These are phyloP conservation scores for Motacilla alba DNA, from an alignment of 2,113 vertebrate species.

Conservation along the genomic window DNA sequence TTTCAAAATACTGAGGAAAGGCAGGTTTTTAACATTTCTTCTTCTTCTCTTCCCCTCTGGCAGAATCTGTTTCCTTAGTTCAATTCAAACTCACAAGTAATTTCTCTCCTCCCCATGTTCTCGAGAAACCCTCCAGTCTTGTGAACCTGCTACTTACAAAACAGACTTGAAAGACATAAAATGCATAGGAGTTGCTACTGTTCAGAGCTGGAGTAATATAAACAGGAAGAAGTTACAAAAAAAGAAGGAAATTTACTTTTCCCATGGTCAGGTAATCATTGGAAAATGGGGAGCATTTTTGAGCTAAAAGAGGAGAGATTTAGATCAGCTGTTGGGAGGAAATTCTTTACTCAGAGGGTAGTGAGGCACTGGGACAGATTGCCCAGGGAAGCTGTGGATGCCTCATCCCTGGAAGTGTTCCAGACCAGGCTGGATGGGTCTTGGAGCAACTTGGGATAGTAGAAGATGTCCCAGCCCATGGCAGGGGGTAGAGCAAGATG, in stretches of 20 bases:
- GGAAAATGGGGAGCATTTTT: not conserved
- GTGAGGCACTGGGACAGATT: not conserved
- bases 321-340: not conserved
- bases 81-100: not conserved
- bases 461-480: not conserved
- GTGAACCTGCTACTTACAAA: not conserved
- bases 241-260: not conserved
- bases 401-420: not conserved
- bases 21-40: not conserved
- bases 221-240: not conserved
- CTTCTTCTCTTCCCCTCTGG: not conserved
- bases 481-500: not conserved
- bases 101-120: not conserved
- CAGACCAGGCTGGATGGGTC: accelerated
- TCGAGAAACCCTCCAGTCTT: not conserved
- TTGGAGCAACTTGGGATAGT: not conserved
- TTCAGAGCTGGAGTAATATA: not conserved
- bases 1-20: not conserved
- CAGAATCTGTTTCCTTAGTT: not conserved
- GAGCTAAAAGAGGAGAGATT: not conserved
- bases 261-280: not conserved
- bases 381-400: not conserved
- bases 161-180: not conserved
- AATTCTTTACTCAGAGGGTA: not conserved
- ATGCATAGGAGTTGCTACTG: not conserved